Base-by-base conservation (phyloP, 2,113 vertebrate species). In the Centropus bengalensis region DNA sequence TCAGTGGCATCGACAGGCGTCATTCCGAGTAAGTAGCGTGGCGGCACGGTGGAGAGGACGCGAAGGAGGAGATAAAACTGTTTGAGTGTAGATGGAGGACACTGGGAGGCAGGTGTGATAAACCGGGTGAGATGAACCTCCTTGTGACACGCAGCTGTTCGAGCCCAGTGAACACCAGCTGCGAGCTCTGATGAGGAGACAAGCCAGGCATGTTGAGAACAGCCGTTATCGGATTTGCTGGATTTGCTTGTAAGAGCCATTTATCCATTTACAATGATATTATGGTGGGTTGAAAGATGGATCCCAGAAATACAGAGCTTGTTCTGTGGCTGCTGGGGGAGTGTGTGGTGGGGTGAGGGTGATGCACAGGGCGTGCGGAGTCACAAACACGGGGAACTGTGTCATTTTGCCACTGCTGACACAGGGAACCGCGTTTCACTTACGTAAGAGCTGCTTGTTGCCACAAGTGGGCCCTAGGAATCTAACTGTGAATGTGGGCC, bases 1-100 rank as follows among this genome's bases (percentile, higher is more conserved):
- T 99, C 97, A 98, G 95, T 60, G 97, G 98, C 94, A 99, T 99
- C 58, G 99, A 99, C 90, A 98, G 98, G 32, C 97, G 91, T 86
- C 98, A 98, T 77, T 98, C 98, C 15, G 99, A 99, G 99, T 99
- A 96, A 98, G 98, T 97, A 81, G 33, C 0, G 1, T 1, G 84
- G 54, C 89, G 82, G 69, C 76, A 69, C 28, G 15, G 89, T 36
- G 84, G 91, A 88, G 55, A 28, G 55, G 52, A 86, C 86, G 63
- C 0, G 26, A 86, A 47, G 85, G 55, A 33, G 74, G 5, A 70
- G 66, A 12, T 73, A 33, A 69, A 80, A 20, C 22, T 69, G 86
- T 56, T 78, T 42, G 36, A 4, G 18, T 73, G 87, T 55, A 63
- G 87, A 64, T 63, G 88, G 85, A 67, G 86, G 66, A 40, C 9